Base-by-base conservation (phyloP, 2,888 invertebrate genomes). In the Rhabditophanes sp. region DNA sequence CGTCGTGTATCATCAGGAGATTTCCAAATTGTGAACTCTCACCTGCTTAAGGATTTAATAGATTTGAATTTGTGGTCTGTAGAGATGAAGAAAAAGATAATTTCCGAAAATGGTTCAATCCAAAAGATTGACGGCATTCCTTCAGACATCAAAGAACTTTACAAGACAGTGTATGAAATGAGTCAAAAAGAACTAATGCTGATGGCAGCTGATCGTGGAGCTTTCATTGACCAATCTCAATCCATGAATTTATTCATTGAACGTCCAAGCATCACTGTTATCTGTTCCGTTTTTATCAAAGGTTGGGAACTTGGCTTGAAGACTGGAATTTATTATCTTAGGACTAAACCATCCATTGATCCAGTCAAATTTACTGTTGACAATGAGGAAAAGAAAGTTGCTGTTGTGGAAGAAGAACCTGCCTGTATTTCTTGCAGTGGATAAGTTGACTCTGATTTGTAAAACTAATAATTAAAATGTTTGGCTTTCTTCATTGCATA, bases 301-400 rank as follows among this genome's bases (percentile, higher is more conserved):
- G 83, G 82, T 0, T 96, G 93, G 93, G 80, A 82, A 69, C 75
- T 79, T 69, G 93, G 93, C 3, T 71, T 96, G 38, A 96, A 96
- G 71, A 96, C 93, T 1, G 93, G 93, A 32, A 90, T 93, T 90
- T 96, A 96, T 68, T 93, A 96, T 66, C 71, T 96, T 45, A 75
- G 90, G 31, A 90, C 88, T 0, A 88, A 87, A 65, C 84, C 93
- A 4, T 90, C 90, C 1, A 85, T 81, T 1, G 79, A 82, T 66
- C 85, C 93, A 3, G 84, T 93, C 52, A 87, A 96, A 65, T 93
- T 96, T 67, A 93, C 93, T 0, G 85, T 93, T 0, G 87, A 93
- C 67, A 90, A 90, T 65, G 15, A 31, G 7, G 34, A n/a, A n/a
- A n/a, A n/a, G n/a, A n/a, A n/a, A n/a, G n/a, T n/a, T n/a, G n/a